phyloP scores from a whole-genome alignment of 2,113 vertebrate species.

The Cyanoliseus patagonus region DNA sequence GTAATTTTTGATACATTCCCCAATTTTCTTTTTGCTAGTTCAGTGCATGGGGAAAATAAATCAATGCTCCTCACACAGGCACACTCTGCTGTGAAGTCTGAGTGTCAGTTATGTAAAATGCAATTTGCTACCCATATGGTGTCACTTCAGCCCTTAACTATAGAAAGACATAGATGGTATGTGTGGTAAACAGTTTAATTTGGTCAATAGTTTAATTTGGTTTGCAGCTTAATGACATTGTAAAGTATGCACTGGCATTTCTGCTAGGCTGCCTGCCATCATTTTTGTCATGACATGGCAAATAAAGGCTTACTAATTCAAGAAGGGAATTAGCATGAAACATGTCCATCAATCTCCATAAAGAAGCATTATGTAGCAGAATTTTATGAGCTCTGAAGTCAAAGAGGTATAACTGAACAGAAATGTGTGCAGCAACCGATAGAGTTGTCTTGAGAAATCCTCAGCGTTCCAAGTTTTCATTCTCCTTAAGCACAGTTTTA shows the following conservation, averaged over 20 bases:
- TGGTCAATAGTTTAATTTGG: constrained; percentile 72
- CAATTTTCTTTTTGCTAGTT: background rate
- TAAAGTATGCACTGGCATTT: constrained; percentile 69
- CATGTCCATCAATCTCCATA: constrained; percentile 65
- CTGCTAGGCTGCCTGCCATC: constrained; percentile 69
- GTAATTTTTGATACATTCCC: background rate
- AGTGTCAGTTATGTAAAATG: background rate
- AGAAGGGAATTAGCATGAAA: constrained; percentile 71
- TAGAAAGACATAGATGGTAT: background rate
- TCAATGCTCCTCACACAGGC: background rate
- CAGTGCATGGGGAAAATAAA: accelerated
- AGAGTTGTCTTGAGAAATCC: constrained; percentile 14
- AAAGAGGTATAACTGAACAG: constrained; percentile 9
- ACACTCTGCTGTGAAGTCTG: background rate
- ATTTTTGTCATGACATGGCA: constrained; percentile 60
- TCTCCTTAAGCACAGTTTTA: constrained; percentile 24
- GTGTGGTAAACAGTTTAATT: constrained; percentile 66
- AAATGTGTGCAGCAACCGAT: constrained; percentile 30
- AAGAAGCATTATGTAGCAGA: constrained; percentile 35
- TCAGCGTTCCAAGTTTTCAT: background rate
- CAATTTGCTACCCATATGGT: background rate
- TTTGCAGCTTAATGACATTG: constrained; percentile 67
- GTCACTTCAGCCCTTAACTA: background rate
- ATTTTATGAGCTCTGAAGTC: constrained; percentile 51
- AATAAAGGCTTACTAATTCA: constrained; percentile 64